Evolutionary conservation across 2,797 vertebrate species (phyloP).

Genomic region (Nasua narica): DNA sequence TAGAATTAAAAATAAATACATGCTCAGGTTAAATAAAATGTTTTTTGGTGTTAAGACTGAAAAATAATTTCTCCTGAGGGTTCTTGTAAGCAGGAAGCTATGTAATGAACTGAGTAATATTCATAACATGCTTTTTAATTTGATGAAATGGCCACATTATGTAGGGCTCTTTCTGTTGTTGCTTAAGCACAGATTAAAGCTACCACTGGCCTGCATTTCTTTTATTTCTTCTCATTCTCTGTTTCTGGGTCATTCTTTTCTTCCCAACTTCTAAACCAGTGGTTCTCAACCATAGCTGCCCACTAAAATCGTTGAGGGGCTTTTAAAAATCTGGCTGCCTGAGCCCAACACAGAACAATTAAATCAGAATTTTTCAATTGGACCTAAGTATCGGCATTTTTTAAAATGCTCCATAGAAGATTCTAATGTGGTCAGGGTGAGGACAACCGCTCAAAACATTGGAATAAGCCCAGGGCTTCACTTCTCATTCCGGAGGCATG

Average conservation of each 20-base stretch:
- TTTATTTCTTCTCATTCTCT: not conserved
- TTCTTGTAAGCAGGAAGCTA: not conserved
- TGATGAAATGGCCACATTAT: not conserved
- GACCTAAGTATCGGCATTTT: not conserved
- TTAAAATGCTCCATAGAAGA: not conserved
- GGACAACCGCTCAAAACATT: not conserved
- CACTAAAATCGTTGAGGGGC: not conserved
- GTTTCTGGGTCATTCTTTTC: not conserved
- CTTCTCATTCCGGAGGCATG: not conserved
- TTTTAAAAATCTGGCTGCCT: not conserved
- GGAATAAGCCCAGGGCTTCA: not conserved
- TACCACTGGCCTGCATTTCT: not conserved
- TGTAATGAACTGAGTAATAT: not conserved
- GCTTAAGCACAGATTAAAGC: not conserved
- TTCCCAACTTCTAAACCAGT: not conserved
- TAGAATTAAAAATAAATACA: constrained; percentile 42
- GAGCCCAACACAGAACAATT: not conserved
- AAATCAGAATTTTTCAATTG: not conserved
- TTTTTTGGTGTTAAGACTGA: constrained; percentile 2
- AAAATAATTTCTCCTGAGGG: constrained; percentile 4
- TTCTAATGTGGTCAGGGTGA: not conserved
- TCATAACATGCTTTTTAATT: not conserved
- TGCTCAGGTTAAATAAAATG: not conserved
- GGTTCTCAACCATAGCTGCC: not conserved
- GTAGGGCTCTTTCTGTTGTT: not conserved